phyloP scores from a whole-genome alignment of 1,140 invertebrate genomes.

The Aricia agestis region DNA sequence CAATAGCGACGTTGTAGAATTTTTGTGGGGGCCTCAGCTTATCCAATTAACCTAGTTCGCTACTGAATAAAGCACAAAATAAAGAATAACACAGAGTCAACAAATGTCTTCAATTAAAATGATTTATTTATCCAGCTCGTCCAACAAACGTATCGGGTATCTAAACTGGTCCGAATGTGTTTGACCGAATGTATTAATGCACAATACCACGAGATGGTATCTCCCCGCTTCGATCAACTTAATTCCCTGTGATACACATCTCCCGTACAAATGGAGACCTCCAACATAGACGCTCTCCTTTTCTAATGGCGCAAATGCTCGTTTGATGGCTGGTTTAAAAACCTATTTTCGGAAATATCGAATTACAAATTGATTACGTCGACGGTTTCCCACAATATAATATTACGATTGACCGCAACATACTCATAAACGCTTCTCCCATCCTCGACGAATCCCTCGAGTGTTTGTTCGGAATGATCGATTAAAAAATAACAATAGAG shows the following conservation, averaged over 20 bases:
- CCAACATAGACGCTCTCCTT: constrained; percentile 33
- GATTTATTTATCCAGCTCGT: neutral
- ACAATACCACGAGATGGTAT: constrained; percentile 29
- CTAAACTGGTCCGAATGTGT: neutral
- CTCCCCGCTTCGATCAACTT: constrained; percentile 30
- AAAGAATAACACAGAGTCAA: neutral
- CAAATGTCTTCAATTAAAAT: constrained; percentile 1
- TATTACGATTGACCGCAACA: neutral
- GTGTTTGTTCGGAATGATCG: neutral
- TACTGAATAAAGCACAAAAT: neutral
- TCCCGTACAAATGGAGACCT: constrained; percentile 31
- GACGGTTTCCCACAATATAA: neutral
- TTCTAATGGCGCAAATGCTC: neutral
- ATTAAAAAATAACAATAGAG: constrained; percentile 13
- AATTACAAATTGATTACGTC: neutral
- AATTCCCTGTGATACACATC: constrained; percentile 32
- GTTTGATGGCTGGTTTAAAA: neutral
- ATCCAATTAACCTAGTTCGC: neutral
- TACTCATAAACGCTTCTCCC: neutral
- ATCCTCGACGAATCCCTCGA: neutral
- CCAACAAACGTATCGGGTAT: neutral
- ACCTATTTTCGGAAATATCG: neutral
- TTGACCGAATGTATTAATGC: constrained; percentile 6
- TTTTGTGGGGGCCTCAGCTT: neutral
- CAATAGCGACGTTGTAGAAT: neutral